Evolutionary conservation across 2,113 vertebrate genomes (phyloP).

Genomic region (Andinoacara biseriatus): DNA sequence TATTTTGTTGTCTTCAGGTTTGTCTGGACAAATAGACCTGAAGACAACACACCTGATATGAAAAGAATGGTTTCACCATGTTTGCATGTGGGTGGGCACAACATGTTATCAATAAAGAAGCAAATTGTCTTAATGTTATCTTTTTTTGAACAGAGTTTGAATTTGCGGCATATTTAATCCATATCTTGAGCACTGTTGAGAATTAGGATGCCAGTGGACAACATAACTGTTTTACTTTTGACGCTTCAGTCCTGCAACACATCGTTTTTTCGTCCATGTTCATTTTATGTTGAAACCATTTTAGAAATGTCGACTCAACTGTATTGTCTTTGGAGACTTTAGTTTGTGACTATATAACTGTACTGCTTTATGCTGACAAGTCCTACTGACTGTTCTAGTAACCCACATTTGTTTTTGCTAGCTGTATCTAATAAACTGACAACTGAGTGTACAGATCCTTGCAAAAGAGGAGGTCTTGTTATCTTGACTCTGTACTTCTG

Average conservation of each 20-base stretch:
- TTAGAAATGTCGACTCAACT: not conserved
- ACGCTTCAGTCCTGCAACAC: not conserved
- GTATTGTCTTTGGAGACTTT: not conserved
- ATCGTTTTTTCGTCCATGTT: not conserved
- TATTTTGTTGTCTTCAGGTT: not conserved
- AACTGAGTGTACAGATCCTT: not conserved
- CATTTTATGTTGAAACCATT: not conserved
- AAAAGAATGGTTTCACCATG: not conserved
- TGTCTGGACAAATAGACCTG: not conserved
- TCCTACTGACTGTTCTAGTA: not conserved
- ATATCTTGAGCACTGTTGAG: not conserved
- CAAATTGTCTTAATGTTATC: not conserved
- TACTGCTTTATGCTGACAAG: not conserved
- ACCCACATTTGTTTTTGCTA: fast-evolving
- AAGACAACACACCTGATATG: not conserved
- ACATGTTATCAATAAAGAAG: slow-evolving; percentile 58
- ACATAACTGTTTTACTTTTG: no score
- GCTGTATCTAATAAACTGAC: not conserved
- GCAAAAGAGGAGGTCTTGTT: not conserved
- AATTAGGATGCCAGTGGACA: not conserved
- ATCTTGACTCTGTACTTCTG: not conserved
- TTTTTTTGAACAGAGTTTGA: not conserved
- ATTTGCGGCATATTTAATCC: not conserved
- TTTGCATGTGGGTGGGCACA: not conserved
- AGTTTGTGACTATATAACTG: not conserved